Conservation (phyloP, 2,797 vertebrate species). For the Cynodonichthys magdalenae region DNA sequence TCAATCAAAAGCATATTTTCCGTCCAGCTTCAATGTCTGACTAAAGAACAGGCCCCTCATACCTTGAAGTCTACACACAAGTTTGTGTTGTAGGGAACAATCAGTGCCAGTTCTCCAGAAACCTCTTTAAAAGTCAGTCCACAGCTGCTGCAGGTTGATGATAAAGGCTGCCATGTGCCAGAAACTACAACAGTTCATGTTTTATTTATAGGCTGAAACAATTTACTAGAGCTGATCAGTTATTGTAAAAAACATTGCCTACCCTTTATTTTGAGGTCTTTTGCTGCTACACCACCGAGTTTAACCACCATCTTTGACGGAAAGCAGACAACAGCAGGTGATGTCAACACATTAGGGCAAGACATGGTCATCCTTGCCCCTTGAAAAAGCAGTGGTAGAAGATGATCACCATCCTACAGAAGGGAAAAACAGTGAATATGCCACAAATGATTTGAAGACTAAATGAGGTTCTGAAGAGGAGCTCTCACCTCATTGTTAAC, state of each 20-base stretch:
- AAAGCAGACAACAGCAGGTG: constrained; percentile 40
- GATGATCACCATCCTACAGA: constrained; percentile 36
- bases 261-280: constrained; percentile 43
- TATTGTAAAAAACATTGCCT: not conserved
- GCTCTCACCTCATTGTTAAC: constrained; percentile 43
- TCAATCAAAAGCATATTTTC: constrained; percentile 1
- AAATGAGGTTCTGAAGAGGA: not conserved
- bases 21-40: constrained; percentile 9
- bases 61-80: constrained; percentile 35
- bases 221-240: not conserved
- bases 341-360: constrained; percentile 25
- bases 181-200: constrained; percentile 29
- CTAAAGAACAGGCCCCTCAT: constrained; percentile 35
- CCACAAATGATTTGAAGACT: not conserved
- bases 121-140: constrained; percentile 20
- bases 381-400: constrained; percentile 45
- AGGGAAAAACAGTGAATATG: not conserved
- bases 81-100: constrained; percentile 29
- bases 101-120: constrained; percentile 33
- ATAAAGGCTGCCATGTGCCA: constrained; percentile 37
- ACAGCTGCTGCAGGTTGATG: constrained; percentile 18
- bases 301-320: constrained; percentile 42
- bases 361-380: constrained; percentile 48
- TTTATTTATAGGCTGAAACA: rapidly evolving
- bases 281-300: constrained; percentile 9